These are phyloP conservation scores for Sparidentex hasta DNA, from an alignment of 2,797 vertebrate species.

Conservation along the genomic window DNA sequence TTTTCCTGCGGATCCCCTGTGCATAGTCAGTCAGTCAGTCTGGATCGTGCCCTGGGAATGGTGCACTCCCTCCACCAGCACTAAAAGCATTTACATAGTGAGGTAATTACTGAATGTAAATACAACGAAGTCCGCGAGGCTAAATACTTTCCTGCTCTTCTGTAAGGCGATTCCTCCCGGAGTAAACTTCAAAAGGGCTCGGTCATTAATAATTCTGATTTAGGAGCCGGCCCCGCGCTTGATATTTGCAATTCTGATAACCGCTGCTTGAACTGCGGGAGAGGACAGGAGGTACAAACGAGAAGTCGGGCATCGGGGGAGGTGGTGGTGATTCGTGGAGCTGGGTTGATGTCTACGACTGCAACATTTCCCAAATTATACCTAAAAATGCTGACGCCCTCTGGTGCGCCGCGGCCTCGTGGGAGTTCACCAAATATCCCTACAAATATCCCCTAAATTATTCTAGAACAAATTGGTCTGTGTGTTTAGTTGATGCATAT, in stretches of 20 bases:
- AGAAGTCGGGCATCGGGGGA: conserved; percentile 18
- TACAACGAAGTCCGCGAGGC: neutral
- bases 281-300: conserved; percentile 47
- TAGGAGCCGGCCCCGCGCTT: conserved; percentile 38
- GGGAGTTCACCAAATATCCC: conserved; percentile 48
- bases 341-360: conserved; percentile 19
- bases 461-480: conserved; percentile 60
- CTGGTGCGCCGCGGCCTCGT: conserved; percentile 24
- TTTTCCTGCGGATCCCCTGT: neutral
- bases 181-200: conserved; percentile 65
- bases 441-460: conserved; percentile 57
- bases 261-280: conserved; percentile 34
- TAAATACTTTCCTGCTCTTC: conserved; percentile 22
- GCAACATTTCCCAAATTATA: conserved; percentile 54
- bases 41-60: too few relatives aligned
- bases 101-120: neutral
- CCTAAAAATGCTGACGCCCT: conserved; percentile 68
- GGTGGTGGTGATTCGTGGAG: conserved; percentile 28
- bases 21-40: neutral
- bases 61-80: neutral
- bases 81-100: neutral
- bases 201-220: conserved; percentile 79
- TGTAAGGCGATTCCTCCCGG: conserved; percentile 29
- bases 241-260: conserved; percentile 79
- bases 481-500: conserved; percentile 59